Conservation (phyloP, 2,888 invertebrate species). For the Clistopyga incitator region DNA sequence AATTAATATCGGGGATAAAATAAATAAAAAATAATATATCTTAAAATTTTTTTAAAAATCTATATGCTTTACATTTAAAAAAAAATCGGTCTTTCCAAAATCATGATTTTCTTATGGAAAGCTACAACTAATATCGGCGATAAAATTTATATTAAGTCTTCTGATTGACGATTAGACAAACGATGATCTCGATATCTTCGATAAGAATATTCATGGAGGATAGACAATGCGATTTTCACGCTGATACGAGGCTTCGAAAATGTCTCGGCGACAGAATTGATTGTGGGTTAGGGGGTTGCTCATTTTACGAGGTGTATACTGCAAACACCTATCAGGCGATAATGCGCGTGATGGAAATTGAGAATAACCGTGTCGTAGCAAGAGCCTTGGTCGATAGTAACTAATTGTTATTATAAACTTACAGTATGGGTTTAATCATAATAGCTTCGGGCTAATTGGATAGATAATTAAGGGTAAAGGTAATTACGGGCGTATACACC, state of each 20-base stretch:
- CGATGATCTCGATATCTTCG: neutral
- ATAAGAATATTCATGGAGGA: constrained; percentile 10
- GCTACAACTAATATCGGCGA: no score
- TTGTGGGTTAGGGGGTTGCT: constrained; percentile 15
- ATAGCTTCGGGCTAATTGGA: constrained; percentile 84
- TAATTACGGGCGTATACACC: constrained; percentile 82
- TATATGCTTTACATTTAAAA: no score
- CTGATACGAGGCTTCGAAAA: neutral
- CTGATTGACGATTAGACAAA: neutral
- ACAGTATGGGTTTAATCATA: constrained; percentile 84
- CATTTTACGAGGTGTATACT: constrained; percentile 39
- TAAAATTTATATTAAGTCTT: neutral
- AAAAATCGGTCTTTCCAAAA: no score
- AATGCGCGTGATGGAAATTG: constrained; percentile 62
- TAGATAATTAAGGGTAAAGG: constrained; percentile 84
- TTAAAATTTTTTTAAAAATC: no score
- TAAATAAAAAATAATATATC: no score
- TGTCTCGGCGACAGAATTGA: neutral
- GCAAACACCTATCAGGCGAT: constrained; percentile 14
- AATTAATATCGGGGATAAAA: no score
- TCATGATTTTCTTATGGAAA: no score
- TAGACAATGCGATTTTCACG: constrained; percentile 3
- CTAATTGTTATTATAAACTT: constrained; percentile 85
- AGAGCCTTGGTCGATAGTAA: constrained; percentile 80
- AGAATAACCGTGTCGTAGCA: constrained; percentile 78